Evolutionary conservation across 2,797 vertebrate species (phyloP).

Genomic region (Gorsachius magnificus): DNA sequence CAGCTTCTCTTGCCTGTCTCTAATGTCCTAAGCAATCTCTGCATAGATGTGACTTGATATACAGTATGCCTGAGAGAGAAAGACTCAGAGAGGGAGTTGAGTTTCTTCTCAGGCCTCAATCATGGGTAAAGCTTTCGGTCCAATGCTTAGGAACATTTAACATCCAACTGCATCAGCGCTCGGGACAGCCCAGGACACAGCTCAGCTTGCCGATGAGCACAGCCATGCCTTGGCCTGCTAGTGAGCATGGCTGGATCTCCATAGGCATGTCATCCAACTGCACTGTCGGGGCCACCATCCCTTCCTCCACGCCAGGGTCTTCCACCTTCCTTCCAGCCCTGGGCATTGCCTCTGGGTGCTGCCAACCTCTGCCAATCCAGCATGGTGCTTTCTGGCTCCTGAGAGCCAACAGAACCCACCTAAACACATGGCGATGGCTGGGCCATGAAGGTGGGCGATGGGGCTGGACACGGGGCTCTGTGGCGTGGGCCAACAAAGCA

Average conservation of each 20-base stretch:
- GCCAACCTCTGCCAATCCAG: background rate
- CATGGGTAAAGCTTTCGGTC: background rate
- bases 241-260: background rate
- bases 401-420: background rate
- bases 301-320: background rate
- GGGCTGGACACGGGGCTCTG: background rate
- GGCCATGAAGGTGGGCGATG: accelerated
- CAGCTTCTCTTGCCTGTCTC: background rate
- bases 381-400: background rate
- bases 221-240: background rate
- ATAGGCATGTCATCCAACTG: background rate
- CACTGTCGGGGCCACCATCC: background rate
- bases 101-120: background rate
- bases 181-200: background rate
- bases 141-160: background rate
- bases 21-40: background rate
- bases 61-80: background rate
- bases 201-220: background rate
- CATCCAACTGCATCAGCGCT: background rate
- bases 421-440: background rate
- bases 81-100: background rate
- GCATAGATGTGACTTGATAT: background rate
- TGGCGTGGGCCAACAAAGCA: background rate
- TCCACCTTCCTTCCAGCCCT: background rate
- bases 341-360: background rate